These are phyloP conservation scores for Tolypeutes matacus DNA, from an alignment of 2,797 vertebrate species.

Conservation along the genomic window DNA sequence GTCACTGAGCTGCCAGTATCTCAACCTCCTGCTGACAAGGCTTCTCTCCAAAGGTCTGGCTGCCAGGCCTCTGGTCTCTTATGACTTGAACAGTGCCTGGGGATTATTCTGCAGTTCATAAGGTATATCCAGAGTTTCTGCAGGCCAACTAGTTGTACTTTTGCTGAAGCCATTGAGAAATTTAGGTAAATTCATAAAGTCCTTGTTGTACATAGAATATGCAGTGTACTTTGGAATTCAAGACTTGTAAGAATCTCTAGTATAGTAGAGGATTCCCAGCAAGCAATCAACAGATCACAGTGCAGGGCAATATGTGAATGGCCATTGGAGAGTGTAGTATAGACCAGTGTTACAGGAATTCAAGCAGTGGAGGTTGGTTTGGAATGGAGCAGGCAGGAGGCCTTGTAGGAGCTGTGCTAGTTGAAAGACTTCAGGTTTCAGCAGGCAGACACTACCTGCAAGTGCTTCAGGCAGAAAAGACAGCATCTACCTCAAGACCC, in stretches of 20 bases:
- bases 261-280: neutral
- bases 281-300: neutral
- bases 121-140: conserved; percentile 7
- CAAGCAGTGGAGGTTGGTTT: no score
- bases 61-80: neutral
- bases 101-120: neutral
- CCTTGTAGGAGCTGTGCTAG: neutral
- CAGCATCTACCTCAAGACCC: neutral
- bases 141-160: conserved; percentile 12
- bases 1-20: neutral
- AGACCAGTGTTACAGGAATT: neutral
- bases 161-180: conserved; percentile 42
- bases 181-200: neutral
- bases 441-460: neutral
- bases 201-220: neutral
- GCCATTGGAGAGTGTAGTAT: neutral
- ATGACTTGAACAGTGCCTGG: neutral
- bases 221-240: neutral
- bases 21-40: neutral
- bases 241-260: neutral
- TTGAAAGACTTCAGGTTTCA: neutral
- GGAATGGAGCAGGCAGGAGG: neutral
- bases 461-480: neutral
- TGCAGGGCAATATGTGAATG: neutral
- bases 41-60: neutral